Evolutionary conservation across 1,140 invertebrate species (phyloP), one percentile per base, ranked within the genome.

Genomic region (Drosophila teissieri): DNA sequence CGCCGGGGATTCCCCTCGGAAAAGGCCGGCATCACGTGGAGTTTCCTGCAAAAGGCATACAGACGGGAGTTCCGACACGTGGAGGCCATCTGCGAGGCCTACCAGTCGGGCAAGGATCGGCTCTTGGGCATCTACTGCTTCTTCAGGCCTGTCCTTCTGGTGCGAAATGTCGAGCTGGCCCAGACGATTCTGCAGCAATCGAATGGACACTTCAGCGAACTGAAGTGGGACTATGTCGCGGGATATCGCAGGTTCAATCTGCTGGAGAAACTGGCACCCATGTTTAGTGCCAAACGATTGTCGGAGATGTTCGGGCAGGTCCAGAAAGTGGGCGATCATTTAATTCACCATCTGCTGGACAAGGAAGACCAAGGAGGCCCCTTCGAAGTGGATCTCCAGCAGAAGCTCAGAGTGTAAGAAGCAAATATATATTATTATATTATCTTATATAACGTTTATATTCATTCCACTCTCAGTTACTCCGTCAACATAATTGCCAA

Each of bases 1-100:
- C 90, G 90, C 53, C 78, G 81, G 64, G 90, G 90, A 51, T 91
- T 91, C 49, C 90, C 90, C 31, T 64, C 74, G 57, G 90, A 91
- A 48, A 51, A 53, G 34, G 60, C 72, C 40, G 53, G 67, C 2
- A 45, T 91, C 40, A 60, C 53, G 34, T 88, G 78, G 80, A 52
- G 49, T 36, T 91, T 89, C 24, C 67, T 91, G 11, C 37, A 17
- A 6, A 67, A 74, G 40, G 78, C 85, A 53, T 91, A 90, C 49
- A 68, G 74, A 2, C 83, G 90, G 34, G 90, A 91, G 75, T 91
- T 91, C 63, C 78, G 73, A 24, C 74, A 80, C 57, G 83, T 89
- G 54, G 74, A 78, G 24, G 90, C 90, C 70, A 90, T 91, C 42
- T 72, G 72, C 12, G 86, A 82, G 45, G 86, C 80, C n/a, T 91